A percentile compares a stretch with the other conserved stretches of the same genome.
phyloP scores from a whole-genome alignment of 1,140 invertebrate species.

The Nymphalis io region DNA sequence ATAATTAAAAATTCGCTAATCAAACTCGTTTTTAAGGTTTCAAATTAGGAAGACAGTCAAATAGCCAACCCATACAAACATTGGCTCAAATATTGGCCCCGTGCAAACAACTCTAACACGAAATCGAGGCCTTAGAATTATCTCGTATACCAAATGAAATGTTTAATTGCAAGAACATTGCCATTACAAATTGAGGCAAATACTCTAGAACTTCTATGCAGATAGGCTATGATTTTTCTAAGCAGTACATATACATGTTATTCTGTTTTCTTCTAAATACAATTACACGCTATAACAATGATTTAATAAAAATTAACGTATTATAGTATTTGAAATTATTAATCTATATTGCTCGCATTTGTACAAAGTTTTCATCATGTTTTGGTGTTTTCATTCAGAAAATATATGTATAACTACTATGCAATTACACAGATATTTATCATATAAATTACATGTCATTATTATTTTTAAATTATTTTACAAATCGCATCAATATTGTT shows the following conservation, averaged over 20 bases:
- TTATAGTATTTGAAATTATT: slow-evolving; percentile 70
- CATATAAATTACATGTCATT: slow-evolving; percentile 39
- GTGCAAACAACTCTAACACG: too few species aligned
- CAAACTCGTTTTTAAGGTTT: too few species aligned
- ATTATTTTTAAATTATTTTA: slow-evolving; percentile 61
- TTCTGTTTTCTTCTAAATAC: slow-evolving; percentile 53
- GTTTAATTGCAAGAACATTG: too few species aligned
- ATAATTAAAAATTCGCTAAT: too few species aligned
- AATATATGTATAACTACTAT: slow-evolving; percentile 68
- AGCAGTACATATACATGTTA: slow-evolving; percentile 42
- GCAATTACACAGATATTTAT: slow-evolving; percentile 65
- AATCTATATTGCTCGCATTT: slow-evolving; percentile 79
- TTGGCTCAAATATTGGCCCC: too few species aligned
- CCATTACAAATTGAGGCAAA: slow-evolving; percentile 28
- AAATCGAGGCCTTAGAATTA: too few species aligned
- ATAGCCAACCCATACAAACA: too few species aligned
- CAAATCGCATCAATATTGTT: slow-evolving; percentile 52
- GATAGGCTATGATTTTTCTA: slow-evolving; percentile 42
- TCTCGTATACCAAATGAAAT: too few species aligned
- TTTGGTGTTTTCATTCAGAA: slow-evolving; percentile 77
- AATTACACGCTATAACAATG: slow-evolving; percentile 73
- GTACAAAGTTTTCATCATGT: slow-evolving; percentile 78
- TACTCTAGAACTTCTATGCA: slow-evolving; percentile 39
- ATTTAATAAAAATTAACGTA: slow-evolving; percentile 68
- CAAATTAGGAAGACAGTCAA: too few species aligned